Base-by-base conservation (phyloP, 2,113 vertebrate species). In the Charina bottae region DNA sequence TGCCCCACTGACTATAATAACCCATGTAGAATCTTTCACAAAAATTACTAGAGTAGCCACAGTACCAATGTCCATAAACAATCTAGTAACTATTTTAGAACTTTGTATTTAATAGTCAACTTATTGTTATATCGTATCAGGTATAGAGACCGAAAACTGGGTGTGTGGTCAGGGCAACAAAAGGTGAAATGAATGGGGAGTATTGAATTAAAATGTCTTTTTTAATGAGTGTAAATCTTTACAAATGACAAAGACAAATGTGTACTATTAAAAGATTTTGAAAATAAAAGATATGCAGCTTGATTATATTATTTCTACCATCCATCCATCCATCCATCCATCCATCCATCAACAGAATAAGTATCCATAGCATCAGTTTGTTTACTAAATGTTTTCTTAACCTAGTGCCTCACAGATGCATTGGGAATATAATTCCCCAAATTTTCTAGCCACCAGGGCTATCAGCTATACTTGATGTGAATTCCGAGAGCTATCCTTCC, bases 21-120 rank as follows among this genome's bases (percentile, higher is more conserved):
- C 91, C 96, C 96, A 92, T 93, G 94, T 96, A 96, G 93, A 94
- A 94, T 95, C 95, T 96, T 92, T 95, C 95, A 96, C 94, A 4
- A 95, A 89, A 93, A 95, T 96, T 93, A 96, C 93, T 96, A 97
- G 96, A 95, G 87, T 96, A 97, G 96, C 94, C 93, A 93, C 95
- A 86, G 94, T 95, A 96, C 95, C 94, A 95, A 96, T 93, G 96
- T 97, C 95, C 55, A 93, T 86, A 97, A 96, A 96, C 95, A 96
- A 94, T 90, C 94, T 96, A 97, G 96, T 94, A 95, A 96, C 95
- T 97, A 95, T 94, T 94, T 95, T 93, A 96, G 94, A 96, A 93
- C 94, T 97, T 97, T 97, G 96, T 97, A 97, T 97, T 96, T 97
- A 96, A 96, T 96, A 96, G 95, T 84, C 95, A 96, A 96, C 96